Evolutionary conservation across 2,888 invertebrate genomes (phyloP).

Genomic region (Cephus nigrinus): DNA sequence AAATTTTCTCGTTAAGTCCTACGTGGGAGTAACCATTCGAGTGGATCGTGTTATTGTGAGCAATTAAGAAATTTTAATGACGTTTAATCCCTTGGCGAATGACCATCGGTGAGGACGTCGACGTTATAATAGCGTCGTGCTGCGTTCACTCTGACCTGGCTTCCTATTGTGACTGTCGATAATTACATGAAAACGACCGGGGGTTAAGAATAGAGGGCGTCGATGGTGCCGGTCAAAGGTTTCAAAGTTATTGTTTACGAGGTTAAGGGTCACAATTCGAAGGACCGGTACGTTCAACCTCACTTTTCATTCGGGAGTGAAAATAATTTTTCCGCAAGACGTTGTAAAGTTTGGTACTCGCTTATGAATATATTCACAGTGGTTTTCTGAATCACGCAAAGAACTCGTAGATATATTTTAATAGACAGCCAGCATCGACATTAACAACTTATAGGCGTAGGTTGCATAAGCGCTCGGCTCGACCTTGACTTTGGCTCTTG

Average conservation of each 20-base stretch:
- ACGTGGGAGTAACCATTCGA: neutral
- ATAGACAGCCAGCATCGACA: neutral
- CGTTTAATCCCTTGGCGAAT: neutral
- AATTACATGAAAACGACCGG: neutral
- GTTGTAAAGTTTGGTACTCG: neutral
- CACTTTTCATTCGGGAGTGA: too few species aligned
- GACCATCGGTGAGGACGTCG: neutral
- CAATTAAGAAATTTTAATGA: neutral
- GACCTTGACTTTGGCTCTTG: conserved; percentile 64
- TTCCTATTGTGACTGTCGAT: neutral
- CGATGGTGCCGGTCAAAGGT: neutral
- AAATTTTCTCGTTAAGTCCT: neutral
- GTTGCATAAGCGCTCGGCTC: conserved; percentile 57
- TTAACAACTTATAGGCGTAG: neutral
- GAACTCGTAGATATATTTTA: neutral
- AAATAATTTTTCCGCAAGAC: neutral
- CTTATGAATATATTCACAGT: neutral
- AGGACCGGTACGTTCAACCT: neutral
- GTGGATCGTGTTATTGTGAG: neutral
- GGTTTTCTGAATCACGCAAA: neutral
- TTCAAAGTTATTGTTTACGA: neutral
- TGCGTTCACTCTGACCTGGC: neutral
- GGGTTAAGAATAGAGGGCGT: neutral
- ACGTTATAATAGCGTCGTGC: neutral
- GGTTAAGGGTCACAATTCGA: neutral